These are phyloP conservation scores for Scortum barcoo DNA, from an alignment of 2,113 vertebrate genomes.

Conservation along the genomic window DNA sequence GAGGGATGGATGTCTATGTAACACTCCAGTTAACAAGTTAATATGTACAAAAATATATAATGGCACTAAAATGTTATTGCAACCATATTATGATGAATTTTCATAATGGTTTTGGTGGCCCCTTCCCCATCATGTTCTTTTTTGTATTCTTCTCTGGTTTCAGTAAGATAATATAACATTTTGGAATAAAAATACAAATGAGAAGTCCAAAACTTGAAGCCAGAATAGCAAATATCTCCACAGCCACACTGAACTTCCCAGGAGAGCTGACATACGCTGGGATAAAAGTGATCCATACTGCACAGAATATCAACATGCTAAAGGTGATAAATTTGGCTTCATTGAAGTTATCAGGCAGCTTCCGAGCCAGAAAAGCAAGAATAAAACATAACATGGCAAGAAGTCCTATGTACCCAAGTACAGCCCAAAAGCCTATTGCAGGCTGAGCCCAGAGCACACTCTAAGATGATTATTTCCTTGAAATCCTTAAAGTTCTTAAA, in stretches of 20 bases:
- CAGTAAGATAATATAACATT: constrained; percentile 80
- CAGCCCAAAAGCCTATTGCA: constrained; percentile 80
- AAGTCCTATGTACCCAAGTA: constrained; percentile 80
- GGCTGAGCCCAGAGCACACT: constrained; percentile 76
- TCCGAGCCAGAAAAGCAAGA: constrained; percentile 81
- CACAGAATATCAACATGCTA: constrained; percentile 85
- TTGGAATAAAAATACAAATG: constrained; percentile 81
- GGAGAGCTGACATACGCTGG: constrained; percentile 85
- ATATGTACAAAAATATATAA: neutral
- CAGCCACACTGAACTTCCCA: constrained; percentile 83
- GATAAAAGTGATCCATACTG: constrained; percentile 84
- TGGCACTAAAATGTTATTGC: neutral
- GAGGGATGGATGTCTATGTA: too few species aligned
- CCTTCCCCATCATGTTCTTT: constrained; percentile 77
- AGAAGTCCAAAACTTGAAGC: constrained; percentile 81
- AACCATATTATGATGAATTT: neutral
- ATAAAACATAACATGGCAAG: constrained; percentile 80
- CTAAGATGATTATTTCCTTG: constrained; percentile 76
- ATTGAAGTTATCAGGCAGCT: constrained; percentile 78
- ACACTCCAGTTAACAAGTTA: neutral
- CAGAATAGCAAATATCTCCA: constrained; percentile 85
- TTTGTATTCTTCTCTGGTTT: constrained; percentile 82
- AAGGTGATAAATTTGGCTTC: constrained; percentile 74
- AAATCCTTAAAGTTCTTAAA: constrained; percentile 65
- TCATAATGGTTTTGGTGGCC: constrained; percentile 14